These are phyloP conservation scores for Choristoneura rosaceana DNA, from an alignment of 2,888 invertebrate species.

Conservation along the genomic window DNA sequence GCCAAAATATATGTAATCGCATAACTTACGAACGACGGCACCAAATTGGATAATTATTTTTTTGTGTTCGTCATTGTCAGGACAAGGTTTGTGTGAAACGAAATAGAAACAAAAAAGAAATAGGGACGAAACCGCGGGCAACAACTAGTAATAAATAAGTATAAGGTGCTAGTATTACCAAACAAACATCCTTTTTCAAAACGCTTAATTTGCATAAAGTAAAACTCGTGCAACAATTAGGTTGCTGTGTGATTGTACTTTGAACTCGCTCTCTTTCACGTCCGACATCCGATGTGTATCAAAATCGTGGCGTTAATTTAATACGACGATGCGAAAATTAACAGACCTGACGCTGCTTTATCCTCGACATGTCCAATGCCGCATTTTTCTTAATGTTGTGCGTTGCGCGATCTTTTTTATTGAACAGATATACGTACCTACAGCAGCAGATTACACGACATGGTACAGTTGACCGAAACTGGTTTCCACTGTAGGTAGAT, in stretches of 20 bases:
- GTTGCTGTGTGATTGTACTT: conserved; percentile 23
- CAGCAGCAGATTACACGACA: not conserved
- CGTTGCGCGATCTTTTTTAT: not conserved
- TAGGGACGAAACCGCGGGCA: too few species aligned
- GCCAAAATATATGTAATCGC: too few species aligned
- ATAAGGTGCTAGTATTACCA: too few species aligned
- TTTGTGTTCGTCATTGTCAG: too few species aligned
- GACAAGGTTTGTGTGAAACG: too few species aligned
- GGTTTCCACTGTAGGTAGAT: conserved; percentile 2
- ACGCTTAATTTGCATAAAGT: not conserved
- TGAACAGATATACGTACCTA: not conserved
- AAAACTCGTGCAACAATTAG: conserved; percentile 1
- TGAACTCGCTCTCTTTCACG: conserved; percentile 26
- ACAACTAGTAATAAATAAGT: too few species aligned
- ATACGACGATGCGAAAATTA: conserved; percentile 55
- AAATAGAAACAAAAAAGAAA: too few species aligned
- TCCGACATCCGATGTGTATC: conserved; percentile 45
- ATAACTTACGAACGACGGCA: too few species aligned
- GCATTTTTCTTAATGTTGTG: not conserved
- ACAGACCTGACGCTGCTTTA: conserved; percentile 40
- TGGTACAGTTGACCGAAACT: not conserved
- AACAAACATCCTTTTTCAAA: not conserved
- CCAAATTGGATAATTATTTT: too few species aligned
- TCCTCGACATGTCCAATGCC: conserved; percentile 43
- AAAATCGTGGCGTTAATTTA: conserved; percentile 55